Conservation (phyloP, 2,113 vertebrate species). For the Odobenus rosmarus region DNA sequence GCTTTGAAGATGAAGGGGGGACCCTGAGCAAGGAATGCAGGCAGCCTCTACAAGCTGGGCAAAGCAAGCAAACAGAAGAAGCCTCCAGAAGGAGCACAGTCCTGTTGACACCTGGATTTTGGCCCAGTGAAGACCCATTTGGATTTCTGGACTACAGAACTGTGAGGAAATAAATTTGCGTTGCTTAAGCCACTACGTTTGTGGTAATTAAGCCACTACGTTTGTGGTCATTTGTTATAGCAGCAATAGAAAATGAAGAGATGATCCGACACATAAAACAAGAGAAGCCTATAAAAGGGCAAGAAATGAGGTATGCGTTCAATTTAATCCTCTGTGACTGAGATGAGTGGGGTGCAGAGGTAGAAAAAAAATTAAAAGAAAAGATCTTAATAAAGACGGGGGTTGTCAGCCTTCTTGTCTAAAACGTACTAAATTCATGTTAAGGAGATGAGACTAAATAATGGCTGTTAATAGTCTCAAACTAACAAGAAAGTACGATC, state of each 20-base stretch:
- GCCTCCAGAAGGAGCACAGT: not conserved
- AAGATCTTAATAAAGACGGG: not conserved
- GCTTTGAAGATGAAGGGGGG: not conserved
- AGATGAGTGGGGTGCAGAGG: not conserved
- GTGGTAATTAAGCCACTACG: not conserved
- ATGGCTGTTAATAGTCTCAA: not conserved
- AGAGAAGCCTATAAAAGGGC: not conserved
- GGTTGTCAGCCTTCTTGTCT: not conserved
- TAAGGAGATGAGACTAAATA: not conserved
- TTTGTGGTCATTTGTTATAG: not conserved
- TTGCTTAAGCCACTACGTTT: not conserved
- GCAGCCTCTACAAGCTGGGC: too few species aligned
- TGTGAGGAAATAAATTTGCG: not conserved
- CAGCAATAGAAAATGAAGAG: not conserved
- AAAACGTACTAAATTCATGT: not conserved
- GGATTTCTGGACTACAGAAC: not conserved
- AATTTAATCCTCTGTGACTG: not conserved
- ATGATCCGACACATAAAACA: not conserved
- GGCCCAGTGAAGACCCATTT: not conserved
- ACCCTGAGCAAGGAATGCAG: not conserved
- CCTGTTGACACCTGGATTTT: not conserved
- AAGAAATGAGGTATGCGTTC: not conserved
- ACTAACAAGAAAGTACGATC: not conserved
- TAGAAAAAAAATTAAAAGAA: not conserved
- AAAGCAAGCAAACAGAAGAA: not conserved